These are phyloP conservation scores for Ptychoptera albimana DNA, from an alignment of 2,888 invertebrate species.

Conservation along the genomic window DNA sequence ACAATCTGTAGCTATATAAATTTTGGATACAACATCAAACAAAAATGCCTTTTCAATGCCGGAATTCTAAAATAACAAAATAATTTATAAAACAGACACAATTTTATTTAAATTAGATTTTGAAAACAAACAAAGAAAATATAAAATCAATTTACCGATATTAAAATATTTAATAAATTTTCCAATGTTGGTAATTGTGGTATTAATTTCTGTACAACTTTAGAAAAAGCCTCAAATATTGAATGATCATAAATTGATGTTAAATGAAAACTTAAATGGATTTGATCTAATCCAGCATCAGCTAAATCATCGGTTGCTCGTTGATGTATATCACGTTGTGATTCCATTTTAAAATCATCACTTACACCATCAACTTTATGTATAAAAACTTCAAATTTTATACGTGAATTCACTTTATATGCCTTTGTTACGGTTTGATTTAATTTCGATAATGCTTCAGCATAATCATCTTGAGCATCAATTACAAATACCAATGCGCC, in stretches of 20 bases:
- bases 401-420: constrained; percentile 86
- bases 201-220: constrained; percentile 98
- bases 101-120: neutral
- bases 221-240: constrained; percentile 99
- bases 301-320: constrained; percentile 86
- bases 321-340: constrained; percentile 95
- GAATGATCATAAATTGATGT: constrained; percentile 99
- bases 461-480: constrained; percentile 98
- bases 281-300: constrained; percentile 75
- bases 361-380: constrained; percentile 96
- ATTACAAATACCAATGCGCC: constrained; percentile 98
- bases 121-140: neutral
- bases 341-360: constrained; percentile 98
- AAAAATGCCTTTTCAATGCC: constrained; percentile 98
- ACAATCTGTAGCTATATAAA: constrained; percentile 99
- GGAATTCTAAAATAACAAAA: constrained; percentile 61
- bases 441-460: constrained; percentile 85
- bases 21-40: constrained; percentile 98
- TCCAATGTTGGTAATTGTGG: constrained; percentile 94
- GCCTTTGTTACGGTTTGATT: constrained; percentile 89
- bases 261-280: constrained; percentile 85
- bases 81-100: neutral
- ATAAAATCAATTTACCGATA: constrained; percentile 55
- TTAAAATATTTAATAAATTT: constrained; percentile 92
- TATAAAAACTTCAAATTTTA: constrained; percentile 97